Evolutionary conservation across 2,113 vertebrate genomes (phyloP).

Genomic region (Sceloporus tristichus): DNA sequence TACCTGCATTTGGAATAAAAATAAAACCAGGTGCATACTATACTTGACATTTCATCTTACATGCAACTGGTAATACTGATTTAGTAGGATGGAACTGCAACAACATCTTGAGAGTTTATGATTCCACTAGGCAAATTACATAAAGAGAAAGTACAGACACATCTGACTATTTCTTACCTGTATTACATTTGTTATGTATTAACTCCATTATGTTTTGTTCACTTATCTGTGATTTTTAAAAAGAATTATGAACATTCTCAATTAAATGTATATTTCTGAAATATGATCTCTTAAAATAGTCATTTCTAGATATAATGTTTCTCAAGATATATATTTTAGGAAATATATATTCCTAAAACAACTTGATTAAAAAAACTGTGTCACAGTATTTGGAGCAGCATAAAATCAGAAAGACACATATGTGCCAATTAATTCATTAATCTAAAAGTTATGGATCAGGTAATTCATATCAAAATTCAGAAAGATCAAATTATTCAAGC

Average conservation of each 20-base stretch:
- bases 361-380: too few species aligned
- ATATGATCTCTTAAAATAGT: neutral
- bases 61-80: neutral
- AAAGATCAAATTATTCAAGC: neutral
- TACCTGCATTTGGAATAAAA: slow-evolving; percentile 72
- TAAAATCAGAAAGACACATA: too few species aligned
- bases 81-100: neutral
- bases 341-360: neutral
- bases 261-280: neutral
- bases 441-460: too few species aligned
- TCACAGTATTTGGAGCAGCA: neutral
- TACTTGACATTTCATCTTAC: neutral
- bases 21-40: neutral
- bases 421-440: too few species aligned
- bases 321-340: neutral
- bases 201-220: neutral
- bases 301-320: neutral
- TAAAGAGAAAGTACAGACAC: neutral
- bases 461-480: neutral
- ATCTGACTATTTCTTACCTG: neutral
- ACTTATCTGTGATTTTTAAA: too few species aligned
- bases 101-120: neutral
- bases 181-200: neutral
- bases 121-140: neutral
- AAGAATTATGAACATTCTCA: neutral